Evolutionary conservation across 2,797 vertebrate genomes (phyloP).

Genomic region (Lacerta bilineata): DNA sequence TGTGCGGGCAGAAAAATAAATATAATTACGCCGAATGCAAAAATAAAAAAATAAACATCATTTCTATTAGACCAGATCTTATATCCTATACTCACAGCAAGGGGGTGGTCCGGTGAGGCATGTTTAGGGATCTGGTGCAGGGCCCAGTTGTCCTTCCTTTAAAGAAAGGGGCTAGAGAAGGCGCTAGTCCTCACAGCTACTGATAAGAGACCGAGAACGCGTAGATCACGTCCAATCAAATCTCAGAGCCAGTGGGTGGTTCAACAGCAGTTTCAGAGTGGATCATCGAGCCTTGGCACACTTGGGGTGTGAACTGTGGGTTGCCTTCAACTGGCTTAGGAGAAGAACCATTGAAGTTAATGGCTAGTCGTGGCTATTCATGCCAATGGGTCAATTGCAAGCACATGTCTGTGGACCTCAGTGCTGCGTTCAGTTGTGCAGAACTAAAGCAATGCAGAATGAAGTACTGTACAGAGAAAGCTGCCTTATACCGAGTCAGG

Average conservation of each 20-base stretch:
- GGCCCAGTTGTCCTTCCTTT: neutral
- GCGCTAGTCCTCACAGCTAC: neutral
- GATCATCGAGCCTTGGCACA: neutral
- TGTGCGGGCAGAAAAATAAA: neutral
- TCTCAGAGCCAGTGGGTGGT: too few species aligned
- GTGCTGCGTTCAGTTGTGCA: neutral
- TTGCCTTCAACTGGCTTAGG: too few species aligned
- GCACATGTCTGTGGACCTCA: too few species aligned
- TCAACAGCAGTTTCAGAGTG: neutral
- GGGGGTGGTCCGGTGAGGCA: too few species aligned
- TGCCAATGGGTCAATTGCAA: too few species aligned
- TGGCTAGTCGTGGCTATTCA: too few species aligned
- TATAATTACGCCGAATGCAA: slow-evolving; percentile 3
- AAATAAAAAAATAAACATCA: too few species aligned
- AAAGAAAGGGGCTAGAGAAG: neutral
- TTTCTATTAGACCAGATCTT: neutral
- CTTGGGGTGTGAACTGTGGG: too few species aligned
- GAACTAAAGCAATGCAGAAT: neutral
- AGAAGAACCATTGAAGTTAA: too few species aligned
- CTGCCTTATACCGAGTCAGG: neutral
- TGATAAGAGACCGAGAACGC: neutral
- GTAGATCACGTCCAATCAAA: too few species aligned
- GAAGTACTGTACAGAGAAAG: neutral
- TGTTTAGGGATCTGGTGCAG: neutral
- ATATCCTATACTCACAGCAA: neutral